phyloP scores from a whole-genome alignment of 2,113 vertebrate genomes.

The chimpanzee (Pan troglodytes) region NHGRI_mPanTro3-v2.1_pri NC_072401.2:24037501-24038000 shows the following conservation, averaged over 20 bases:
- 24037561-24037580: background rate
- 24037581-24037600: background rate
- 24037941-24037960: background rate
- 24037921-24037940: background rate
- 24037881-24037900: background rate
- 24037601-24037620: background rate
- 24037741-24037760: background rate
- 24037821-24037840: background rate
- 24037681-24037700: background rate
- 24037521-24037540: background rate
- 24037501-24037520: background rate
- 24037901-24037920: background rate
- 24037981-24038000: background rate
- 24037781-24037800: background rate
- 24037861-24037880: background rate
- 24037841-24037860: background rate
- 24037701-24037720: background rate
- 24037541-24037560: background rate
- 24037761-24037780: background rate
- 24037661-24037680: background rate
- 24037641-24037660: background rate
- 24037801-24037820: background rate
- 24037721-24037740: background rate
- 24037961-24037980: accelerated
- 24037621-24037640: background rate